Conservation (phyloP, 2,888 invertebrate species). For the Escarpia spicata region DNA sequence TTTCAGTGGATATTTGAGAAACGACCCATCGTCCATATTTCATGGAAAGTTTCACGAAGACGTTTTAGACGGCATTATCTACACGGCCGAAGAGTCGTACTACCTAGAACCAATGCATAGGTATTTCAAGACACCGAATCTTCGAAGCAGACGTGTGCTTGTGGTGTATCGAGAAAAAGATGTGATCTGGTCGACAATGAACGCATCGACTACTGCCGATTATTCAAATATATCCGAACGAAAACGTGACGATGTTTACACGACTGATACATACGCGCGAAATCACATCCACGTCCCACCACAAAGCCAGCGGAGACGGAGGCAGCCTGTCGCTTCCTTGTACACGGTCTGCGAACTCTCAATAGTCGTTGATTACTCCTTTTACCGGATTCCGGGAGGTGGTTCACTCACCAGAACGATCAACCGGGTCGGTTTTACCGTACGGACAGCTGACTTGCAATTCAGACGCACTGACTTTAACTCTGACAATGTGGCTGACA, state of each 20-base stretch:
- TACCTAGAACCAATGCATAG: background rate
- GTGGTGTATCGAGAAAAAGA: background rate
- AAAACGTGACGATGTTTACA: background rate
- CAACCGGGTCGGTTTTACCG: background rate
- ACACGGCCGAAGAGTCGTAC: background rate
- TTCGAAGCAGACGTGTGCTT: background rate
- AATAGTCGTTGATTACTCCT: slow-evolving; percentile 21
- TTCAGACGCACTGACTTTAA: slow-evolving; percentile 20
- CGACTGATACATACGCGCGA: background rate
- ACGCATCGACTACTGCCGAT: background rate
- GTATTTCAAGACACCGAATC: background rate
- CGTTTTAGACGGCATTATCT: background rate
- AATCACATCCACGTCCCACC: background rate
- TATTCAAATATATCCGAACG: background rate
- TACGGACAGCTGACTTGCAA: background rate
- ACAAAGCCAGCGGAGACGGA: background rate
- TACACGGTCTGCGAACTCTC: background rate
- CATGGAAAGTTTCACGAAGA: background rate
- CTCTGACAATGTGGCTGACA: background rate
- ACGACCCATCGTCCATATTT: background rate
- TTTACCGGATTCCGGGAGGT: background rate
- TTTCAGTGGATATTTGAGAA: slow-evolving; percentile 13
- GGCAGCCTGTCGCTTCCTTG: background rate
- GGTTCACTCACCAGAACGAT: background rate
- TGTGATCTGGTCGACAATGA: background rate